These are phyloP conservation scores for Andricus quercusramuli DNA, from an alignment of 2,888 invertebrate species.

Conservation along the genomic window DNA sequence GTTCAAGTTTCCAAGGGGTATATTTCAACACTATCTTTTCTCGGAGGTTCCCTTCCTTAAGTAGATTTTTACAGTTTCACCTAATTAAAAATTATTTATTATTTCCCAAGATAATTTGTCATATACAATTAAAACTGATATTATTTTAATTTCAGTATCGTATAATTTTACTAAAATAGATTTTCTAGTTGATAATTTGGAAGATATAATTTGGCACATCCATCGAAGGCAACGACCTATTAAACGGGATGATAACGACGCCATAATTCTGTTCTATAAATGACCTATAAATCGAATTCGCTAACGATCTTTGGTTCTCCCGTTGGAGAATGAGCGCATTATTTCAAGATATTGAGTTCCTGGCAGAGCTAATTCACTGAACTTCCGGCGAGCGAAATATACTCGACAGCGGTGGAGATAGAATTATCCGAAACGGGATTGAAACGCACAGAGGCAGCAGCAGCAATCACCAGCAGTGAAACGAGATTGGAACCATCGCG, in stretches of 20 bases:
- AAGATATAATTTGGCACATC: neutral
- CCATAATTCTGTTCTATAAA: constrained; percentile 17
- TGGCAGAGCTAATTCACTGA: constrained; percentile 33
- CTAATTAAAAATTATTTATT: too few relatives aligned
- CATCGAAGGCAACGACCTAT: neutral
- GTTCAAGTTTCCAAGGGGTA: too few relatives aligned
- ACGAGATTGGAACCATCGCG: constrained; percentile 39
- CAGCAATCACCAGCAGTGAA: constrained; percentile 34
- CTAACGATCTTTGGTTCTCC: constrained; percentile 24
- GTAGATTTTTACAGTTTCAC: too few relatives aligned
- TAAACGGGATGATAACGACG: neutral
- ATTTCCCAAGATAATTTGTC: too few relatives aligned
- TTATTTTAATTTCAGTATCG: neutral
- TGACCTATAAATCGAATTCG: constrained; percentile 33
- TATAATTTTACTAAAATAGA: neutral
- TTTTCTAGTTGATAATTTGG: neutral
- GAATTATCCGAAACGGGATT: constrained; percentile 38
- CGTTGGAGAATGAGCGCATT: constrained; percentile 29
- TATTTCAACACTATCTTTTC: too few relatives aligned
- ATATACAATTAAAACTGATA: too few relatives aligned
- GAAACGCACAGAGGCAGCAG: constrained; percentile 35
- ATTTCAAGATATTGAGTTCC: constrained; percentile 41
- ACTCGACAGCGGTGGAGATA: constrained; percentile 37
- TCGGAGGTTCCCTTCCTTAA: too few relatives aligned
- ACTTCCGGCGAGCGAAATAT: constrained; percentile 35